Evolutionary conservation across 92 coral and sea anemone genomes (phyloP), one percentile per base, ranked within the genome.

Genomic region (Porites evermanni): DNA sequence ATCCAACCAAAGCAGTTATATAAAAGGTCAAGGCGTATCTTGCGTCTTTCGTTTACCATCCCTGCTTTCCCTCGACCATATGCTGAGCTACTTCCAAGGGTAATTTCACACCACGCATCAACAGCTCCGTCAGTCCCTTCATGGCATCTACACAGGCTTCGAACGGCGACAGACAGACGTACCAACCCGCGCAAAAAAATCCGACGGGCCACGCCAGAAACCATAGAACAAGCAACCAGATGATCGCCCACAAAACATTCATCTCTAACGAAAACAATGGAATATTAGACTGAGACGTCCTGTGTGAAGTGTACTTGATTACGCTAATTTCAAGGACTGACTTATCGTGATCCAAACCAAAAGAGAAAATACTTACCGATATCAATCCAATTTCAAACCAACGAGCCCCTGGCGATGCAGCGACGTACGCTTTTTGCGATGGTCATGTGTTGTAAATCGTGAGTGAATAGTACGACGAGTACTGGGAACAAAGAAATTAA

Each of bases 171-270:
- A 96, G 71, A 61, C 99, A 96, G 51, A 96, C 99, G 86, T 94
- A 96, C 99, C 99, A 96, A 1, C 99, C 95, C 8, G 99, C 99
- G 53, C 96, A 94, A 89, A 96, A 96, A 64, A 94, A 96, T 8
- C 99, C 99, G 59, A 96, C 77, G 2, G 98, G 98, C 98, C 98
- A 96, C 5, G 93, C 98, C 12, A 96, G 92, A 51, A 96, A 94
- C 96, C 94, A 94, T 18, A 96, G 95, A 18, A 90, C 98, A 8
- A 96, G 91, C 64, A 94, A 86, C 99, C 99, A 96, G 23, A 96
- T 95, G 16, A 96, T 93, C 8, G 94, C 99, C 99, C 99, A 96
- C 38, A 96, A 89, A 51, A 86, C 91, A 85, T 96, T 96, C 99
- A 96, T 96, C 16, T 38, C 47, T 38, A 38, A 38, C 47, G 47